A percentile compares a stretch with the other conserved stretches of the same genome.
These are phyloP conservation scores for Myotis davidii DNA, from an alignment of 2,113 vertebrate species.

Conservation along the genomic window DNA sequence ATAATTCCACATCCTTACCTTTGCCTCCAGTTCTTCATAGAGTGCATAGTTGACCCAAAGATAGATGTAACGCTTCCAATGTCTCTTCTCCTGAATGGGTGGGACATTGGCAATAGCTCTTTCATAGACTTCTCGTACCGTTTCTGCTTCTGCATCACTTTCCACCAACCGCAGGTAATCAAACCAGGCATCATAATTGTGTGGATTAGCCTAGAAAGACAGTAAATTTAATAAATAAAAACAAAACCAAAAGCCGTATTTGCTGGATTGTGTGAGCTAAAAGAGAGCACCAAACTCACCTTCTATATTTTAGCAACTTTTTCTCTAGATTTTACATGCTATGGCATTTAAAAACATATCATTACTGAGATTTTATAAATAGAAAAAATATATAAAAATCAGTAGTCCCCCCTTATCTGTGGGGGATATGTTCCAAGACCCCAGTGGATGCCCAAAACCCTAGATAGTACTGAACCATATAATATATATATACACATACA, in stretches of 20 bases:
- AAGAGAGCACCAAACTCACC: not conserved
- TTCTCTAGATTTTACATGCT: not conserved
- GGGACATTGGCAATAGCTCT: slow-evolving; percentile 96
- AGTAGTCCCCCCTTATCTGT: not conserved
- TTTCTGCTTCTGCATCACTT: slow-evolving; percentile 92
- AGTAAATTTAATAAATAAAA: not conserved
- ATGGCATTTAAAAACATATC: not conserved
- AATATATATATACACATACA: too few relatives aligned
- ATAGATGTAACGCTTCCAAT: slow-evolving; percentile 98
- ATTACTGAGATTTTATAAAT: not conserved
- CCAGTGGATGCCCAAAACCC: not conserved
- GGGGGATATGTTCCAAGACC: not conserved
- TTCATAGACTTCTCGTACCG: slow-evolving; percentile 95
- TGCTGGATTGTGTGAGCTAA: not conserved
- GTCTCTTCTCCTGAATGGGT: slow-evolving; percentile 95
- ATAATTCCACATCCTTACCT: slow-evolving; percentile 83
- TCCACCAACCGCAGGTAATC: slow-evolving; percentile 97
- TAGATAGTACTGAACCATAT: not conserved
- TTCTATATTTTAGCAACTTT: not conserved
- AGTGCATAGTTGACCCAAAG: slow-evolving; percentile 98
- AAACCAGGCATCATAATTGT: slow-evolving; percentile 98
- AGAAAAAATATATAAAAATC: not conserved
- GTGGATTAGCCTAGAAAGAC: slow-evolving; percentile 92
- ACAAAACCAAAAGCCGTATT: not conserved
- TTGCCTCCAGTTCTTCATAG: slow-evolving; percentile 97